A percentile compares a stretch with the other conserved stretches of the same genome.
Evolutionary conservation across 2,113 vertebrate genomes (phyloP).

Genomic region (Poeciliopsis prolifica): DNA sequence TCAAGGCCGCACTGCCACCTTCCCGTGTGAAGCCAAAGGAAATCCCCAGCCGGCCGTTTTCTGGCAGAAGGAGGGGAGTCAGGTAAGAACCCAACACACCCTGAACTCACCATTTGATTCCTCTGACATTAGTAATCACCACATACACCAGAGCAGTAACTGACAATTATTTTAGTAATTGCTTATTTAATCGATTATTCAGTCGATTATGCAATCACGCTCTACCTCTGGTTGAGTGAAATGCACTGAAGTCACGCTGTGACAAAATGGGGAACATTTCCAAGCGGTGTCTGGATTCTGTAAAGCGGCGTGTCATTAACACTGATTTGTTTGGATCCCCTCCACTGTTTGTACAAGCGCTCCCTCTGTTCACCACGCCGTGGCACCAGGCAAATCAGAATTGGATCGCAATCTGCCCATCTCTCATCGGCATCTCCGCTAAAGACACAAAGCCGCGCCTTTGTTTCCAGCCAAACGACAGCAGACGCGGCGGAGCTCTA

Average conservation of each 20-base stretch:
- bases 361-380: background rate
- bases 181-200: too few relatives aligned
- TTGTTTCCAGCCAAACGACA: slow-evolving; percentile 60
- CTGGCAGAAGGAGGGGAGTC: slow-evolving; percentile 98
- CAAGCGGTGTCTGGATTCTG: too few relatives aligned
- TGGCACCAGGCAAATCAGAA: slow-evolving; percentile 10
- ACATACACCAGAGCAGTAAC: background rate
- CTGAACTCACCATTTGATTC: background rate
- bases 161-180: too few relatives aligned
- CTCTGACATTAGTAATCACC: background rate
- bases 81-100: slow-evolving; percentile 79
- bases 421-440: slow-evolving; percentile 56
- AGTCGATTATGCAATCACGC: too few relatives aligned
- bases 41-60: slow-evolving; percentile 98
- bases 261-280: background rate
- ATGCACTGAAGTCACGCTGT: background rate
- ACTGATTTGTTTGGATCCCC: slow-evolving; percentile 25
- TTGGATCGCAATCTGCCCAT: slow-evolving; percentile 26
- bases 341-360: slow-evolving; percentile 7
- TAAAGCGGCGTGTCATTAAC: background rate
- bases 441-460: slow-evolving; percentile 57
- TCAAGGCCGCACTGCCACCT: slow-evolving; percentile 93
- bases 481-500: slow-evolving; percentile 52
- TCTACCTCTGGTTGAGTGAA: background rate
- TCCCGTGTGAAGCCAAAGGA: slow-evolving; percentile 97